Base-by-base conservation (phyloP, 2,888 invertebrate species). In the Eilema griseolum region DNA sequence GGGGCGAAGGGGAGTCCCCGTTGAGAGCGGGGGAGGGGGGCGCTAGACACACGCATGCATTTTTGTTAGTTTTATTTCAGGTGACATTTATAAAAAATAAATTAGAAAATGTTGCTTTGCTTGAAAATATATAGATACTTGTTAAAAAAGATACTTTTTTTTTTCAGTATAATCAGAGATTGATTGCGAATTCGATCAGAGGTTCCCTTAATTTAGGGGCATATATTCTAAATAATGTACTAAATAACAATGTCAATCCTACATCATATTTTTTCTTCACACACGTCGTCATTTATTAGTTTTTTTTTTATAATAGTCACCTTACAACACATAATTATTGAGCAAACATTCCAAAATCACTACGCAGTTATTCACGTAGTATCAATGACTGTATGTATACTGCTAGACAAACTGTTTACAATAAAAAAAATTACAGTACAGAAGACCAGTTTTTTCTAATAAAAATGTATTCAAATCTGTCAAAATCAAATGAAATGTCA, bases 1-100 rank as follows among this genome's bases (percentile, higher is more conserved):
- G 83, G 10, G 81, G 73, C 23, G n/a, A n/a, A n/a, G n/a, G n/a
- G n/a, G 80, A 78, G 70, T 80, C 84, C 67, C 88, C 90, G 85
- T 88, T 86, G 79, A 85, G 80, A 73, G 87, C 85, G 84, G 88
- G 85, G 82, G 87, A 86, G 77, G 88, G 88, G 76, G 87, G 88
- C 75, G 88, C 88, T 87, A 86, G 82, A 82, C 87, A 82, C 87
- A 85, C 85, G 81, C 85, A 84, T 82, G 80, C 83, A 77, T 31
- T 41, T 33, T 0, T 56, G 73, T 73, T 73, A 73, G 67, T 68
- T 65, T 14, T 7, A 4, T 23, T 41, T 24, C 3, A 26, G 8
- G 57, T 66, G 63, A 66, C 66, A 23, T 68, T 72, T 68, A 26
- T 52, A 56, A 60, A 63, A 16, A 3, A n/a, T n/a, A n/a, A n/a